A percentile compares a stretch with the other conserved stretches of the same genome.
These are phyloP conservation scores for Bryconaethiops microstoma DNA, from an alignment of 2,797 vertebrate species.

Conservation along the genomic window DNA sequence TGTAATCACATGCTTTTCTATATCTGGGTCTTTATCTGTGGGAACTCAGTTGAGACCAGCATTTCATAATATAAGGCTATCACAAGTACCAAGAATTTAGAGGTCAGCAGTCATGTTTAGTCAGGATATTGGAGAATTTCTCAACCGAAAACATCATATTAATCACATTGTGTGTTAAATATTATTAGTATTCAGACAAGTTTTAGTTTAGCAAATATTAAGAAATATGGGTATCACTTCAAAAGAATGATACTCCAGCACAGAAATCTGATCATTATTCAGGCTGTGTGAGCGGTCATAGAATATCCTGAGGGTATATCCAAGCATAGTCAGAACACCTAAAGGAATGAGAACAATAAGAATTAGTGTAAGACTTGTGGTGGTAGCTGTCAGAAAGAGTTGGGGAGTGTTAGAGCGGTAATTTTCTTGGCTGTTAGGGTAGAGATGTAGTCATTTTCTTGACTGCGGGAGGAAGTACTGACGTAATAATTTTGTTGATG, in stretches of 20 bases:
- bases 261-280: background rate
- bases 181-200: no score
- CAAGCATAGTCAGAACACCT: background rate
- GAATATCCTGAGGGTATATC: background rate
- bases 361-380: no score
- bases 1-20: background rate
- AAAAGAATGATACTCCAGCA: background rate
- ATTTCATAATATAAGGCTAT: background rate
- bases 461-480: no score
- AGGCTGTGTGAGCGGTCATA: background rate
- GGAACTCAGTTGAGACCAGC: conserved; percentile 6
- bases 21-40: no score
- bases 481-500: no score
- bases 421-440: no score
- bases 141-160: background rate
- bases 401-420: no score
- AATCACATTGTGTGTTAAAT: background rate
- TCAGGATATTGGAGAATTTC: background rate
- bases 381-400: no score
- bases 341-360: no score
- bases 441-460: no score
- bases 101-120: background rate
- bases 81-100: no score
- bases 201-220: no score
- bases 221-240: background rate